Percentiles rank a stretch among this genome's conserved stretches.
phyloP scores from a whole-genome alignment of 2,797 vertebrate genomes.

The Diplodus puntazzo region DNA sequence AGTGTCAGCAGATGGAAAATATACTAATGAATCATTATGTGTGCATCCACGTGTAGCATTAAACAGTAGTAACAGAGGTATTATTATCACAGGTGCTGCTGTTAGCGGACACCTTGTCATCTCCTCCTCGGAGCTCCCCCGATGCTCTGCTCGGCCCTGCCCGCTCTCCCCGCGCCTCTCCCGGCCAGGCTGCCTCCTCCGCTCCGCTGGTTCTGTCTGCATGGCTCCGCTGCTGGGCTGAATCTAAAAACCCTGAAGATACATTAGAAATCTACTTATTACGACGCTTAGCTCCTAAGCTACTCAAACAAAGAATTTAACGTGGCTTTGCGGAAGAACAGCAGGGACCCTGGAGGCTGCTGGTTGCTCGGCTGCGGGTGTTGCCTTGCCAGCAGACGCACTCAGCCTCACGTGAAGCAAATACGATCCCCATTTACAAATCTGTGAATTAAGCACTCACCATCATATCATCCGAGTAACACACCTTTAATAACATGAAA shows the following conservation, averaged over 20 bases:
- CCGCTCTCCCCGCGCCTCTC: conserved; percentile 15
- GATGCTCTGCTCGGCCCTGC: conserved; percentile 19
- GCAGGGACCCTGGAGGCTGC: background rate
- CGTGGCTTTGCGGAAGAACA: background rate
- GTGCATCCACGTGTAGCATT: too few relatives aligned
- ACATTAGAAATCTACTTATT: background rate
- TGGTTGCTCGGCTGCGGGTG: conserved; percentile 33
- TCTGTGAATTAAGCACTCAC: accelerated
- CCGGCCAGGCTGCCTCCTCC: conserved; percentile 26
- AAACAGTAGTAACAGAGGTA: too few relatives aligned
- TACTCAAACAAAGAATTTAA: too few relatives aligned
- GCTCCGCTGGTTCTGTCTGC: conserved; percentile 45
- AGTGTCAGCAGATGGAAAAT: too few relatives aligned
- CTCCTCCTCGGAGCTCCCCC: conserved; percentile 38
- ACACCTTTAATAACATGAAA: accelerated
- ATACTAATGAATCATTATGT: too few relatives aligned
- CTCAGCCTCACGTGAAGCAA: background rate
- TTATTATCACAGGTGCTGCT: too few relatives aligned
- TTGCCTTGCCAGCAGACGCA: conserved; percentile 53
- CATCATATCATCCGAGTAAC: accelerated
- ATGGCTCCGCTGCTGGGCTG: conserved; percentile 27
- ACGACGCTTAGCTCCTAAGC: background rate
- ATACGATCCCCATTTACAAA: background rate
- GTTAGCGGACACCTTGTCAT: background rate
- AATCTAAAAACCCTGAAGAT: background rate